These are phyloP conservation scores for Parazoanthus darwini DNA, from an alignment of 92 coral and sea anemone species.

Conservation along the genomic window DNA sequence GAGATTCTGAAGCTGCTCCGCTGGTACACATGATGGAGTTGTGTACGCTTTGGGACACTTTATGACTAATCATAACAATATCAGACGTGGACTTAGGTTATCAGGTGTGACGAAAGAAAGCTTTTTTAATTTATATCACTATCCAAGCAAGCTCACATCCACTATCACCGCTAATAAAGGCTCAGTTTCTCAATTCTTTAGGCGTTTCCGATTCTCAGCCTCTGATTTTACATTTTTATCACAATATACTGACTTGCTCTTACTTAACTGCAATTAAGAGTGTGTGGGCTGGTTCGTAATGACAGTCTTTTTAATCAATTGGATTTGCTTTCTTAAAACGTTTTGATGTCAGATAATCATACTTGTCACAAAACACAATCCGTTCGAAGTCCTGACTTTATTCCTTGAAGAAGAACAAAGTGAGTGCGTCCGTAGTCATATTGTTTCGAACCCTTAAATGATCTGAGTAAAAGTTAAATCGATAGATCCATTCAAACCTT, in stretches of 20 bases:
- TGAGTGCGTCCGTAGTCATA: not conserved
- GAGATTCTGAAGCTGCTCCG: not conserved
- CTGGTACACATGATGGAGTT: not conserved
- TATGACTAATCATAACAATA: conserved; percentile 5
- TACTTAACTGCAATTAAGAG: not conserved
- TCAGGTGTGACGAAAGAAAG: not conserved
- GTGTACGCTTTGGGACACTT: not conserved
- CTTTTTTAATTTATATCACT: not conserved
- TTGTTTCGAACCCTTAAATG: no score
- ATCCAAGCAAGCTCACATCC: not conserved
- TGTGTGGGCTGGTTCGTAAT: not conserved
- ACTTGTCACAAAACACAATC: not conserved
- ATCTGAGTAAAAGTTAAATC: not conserved
- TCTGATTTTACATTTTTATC: not conserved
- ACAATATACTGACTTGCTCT: not conserved
- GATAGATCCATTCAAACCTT: not conserved
- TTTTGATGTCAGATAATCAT: not conserved
- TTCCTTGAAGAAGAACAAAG: not conserved
- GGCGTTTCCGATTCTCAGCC: not conserved
- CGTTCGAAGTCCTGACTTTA: not conserved
- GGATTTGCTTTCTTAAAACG: conserved; percentile 10
- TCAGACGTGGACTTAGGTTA: not conserved
- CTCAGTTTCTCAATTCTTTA: not conserved
- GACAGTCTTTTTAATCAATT: conserved; percentile 8
- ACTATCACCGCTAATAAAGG: not conserved